A percentile compares a stretch with the other conserved stretches of the same genome.
Conservation (phyloP, 2,888 invertebrate genomes). For the Rotaria socialis region DNA sequence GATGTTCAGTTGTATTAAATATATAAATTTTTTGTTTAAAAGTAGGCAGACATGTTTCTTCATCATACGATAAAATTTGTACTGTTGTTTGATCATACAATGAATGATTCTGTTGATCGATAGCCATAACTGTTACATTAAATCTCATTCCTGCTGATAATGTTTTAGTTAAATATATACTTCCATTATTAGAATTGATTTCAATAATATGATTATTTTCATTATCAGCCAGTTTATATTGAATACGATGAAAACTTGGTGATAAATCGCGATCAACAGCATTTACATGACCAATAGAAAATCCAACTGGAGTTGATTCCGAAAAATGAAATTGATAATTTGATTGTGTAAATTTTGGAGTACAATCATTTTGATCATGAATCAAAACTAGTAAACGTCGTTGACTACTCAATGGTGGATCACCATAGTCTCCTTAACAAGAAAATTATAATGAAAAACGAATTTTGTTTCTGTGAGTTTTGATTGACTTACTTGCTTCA, state of each 20-base stretch:
- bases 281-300: background rate
- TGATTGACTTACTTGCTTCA: background rate
- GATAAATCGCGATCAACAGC: background rate
- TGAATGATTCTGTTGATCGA: background rate
- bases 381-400: background rate
- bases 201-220: background rate
- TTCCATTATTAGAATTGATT: background rate
- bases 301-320: background rate
- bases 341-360: background rate
- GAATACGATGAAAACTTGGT: background rate
- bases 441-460: background rate
- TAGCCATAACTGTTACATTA: background rate
- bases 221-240: background rate
- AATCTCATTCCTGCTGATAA: background rate
- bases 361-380: background rate
- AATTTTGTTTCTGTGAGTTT: background rate
- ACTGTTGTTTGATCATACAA: background rate
- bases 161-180: background rate
- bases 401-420: background rate
- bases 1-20: slow-evolving; percentile 14
- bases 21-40: background rate
- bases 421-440: background rate
- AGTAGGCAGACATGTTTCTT: background rate
- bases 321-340: background rate
- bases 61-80: background rate